phyloP scores from a whole-genome alignment of 2,113 vertebrate genomes.

The Cryptotis parvus region DNA sequence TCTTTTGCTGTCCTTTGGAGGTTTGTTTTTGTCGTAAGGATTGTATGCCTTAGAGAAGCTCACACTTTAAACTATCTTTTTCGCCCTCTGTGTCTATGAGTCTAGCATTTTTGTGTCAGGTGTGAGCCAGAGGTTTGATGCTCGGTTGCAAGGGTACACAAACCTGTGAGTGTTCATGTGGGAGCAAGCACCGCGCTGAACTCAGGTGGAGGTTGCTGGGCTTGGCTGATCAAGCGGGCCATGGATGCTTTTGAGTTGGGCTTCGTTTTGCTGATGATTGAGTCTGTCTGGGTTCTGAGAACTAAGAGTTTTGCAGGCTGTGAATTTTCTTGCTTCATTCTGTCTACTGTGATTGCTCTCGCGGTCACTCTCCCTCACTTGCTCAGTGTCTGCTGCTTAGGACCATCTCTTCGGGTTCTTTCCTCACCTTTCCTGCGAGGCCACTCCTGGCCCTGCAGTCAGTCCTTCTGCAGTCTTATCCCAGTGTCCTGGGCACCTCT shows the following conservation, averaged over 20 bases:
- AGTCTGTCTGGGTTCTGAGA: not conserved
- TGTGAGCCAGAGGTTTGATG: not conserved
- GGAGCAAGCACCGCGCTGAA: not conserved
- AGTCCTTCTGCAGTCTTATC: too few species aligned
- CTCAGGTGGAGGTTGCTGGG: not conserved
- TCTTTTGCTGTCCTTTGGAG: slow-evolving; percentile 7
- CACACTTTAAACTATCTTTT: too few species aligned
- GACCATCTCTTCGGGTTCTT: too few species aligned
- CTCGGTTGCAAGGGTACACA: not conserved
- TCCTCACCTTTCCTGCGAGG: too few species aligned
- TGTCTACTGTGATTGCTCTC: not conserved
- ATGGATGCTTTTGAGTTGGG: not conserved
- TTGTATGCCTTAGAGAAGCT: not conserved
- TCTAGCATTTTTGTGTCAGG: not conserved
- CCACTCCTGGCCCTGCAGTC: not conserved
- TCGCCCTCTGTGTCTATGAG: not conserved
- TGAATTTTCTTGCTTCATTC: not conserved
- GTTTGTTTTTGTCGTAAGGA: slow-evolving; percentile 30
- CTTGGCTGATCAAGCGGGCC: not conserved
- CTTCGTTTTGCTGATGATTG: not conserved
- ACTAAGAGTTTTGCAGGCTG: too few species aligned
- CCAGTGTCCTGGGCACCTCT: not conserved
- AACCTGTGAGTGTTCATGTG: not conserved
- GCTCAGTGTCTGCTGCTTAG: too few species aligned
- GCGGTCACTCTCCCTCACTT: too few species aligned